Evolutionary conservation across 2,888 invertebrate genomes (phyloP).

Genomic region (Watsonalla cultraria): DNA sequence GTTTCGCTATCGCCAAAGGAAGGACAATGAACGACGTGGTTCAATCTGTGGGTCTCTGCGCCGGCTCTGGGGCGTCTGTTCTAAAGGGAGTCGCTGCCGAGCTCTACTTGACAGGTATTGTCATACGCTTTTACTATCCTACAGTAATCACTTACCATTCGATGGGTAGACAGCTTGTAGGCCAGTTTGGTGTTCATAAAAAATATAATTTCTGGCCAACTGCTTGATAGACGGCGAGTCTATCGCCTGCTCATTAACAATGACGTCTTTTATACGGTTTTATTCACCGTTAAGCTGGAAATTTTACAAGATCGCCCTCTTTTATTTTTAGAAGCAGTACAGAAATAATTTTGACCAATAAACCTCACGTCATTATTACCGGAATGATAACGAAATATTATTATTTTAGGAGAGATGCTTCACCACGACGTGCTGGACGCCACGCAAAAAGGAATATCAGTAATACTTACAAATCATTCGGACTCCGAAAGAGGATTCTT

Average conservation of each 20-base stretch:
- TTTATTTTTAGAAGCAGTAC: too few species aligned
- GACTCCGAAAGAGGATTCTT: slow-evolving; percentile 96
- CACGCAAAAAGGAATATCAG: slow-evolving; percentile 85
- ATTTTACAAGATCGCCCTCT: too few species aligned
- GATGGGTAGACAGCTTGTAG: too few species aligned
- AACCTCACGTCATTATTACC: too few species aligned
- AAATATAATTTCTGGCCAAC: too few species aligned
- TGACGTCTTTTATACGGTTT: too few species aligned
- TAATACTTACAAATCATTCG: slow-evolving; percentile 94
- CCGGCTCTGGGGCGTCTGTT: slow-evolving; percentile 92
- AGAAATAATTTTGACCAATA: too few species aligned
- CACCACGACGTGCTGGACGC: slow-evolving; percentile 96
- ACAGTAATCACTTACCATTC: neutral
- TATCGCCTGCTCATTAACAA: too few species aligned
- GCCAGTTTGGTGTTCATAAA: too few species aligned
- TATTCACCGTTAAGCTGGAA: too few species aligned
- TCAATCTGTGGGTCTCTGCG: slow-evolving; percentile 88
- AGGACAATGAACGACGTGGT: slow-evolving; percentile 66
- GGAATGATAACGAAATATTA: neutral
- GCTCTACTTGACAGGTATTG: slow-evolving; percentile 87
- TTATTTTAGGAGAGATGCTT: slow-evolving; percentile 87
- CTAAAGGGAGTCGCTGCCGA: slow-evolving; percentile 85
- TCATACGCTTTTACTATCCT: neutral
- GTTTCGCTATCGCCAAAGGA: slow-evolving; percentile 82
- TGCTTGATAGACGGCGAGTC: too few species aligned